A percentile compares a stretch with the other conserved stretches of the same genome.
These are phyloP conservation scores for Tyrophagus putrescentiae DNA, from an alignment of 1,140 invertebrate species.

Conservation along the genomic window DNA sequence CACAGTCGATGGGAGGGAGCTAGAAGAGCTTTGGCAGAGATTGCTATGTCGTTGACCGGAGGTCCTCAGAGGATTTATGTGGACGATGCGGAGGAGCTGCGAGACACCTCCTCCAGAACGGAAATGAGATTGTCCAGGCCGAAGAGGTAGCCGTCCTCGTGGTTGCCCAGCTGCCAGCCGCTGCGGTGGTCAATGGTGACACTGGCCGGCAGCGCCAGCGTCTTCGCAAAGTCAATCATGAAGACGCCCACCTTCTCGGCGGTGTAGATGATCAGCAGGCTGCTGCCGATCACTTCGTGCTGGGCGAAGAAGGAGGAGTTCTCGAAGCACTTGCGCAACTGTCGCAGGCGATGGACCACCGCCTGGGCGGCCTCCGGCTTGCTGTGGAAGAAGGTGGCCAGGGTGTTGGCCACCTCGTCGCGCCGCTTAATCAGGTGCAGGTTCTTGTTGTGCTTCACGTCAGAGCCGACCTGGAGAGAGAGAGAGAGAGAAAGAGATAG, in stretches of 20 bases:
- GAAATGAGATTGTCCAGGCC: constrained; percentile 80
- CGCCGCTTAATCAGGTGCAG: constrained; percentile 52
- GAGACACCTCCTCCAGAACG: constrained; percentile 14
- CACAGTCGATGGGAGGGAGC: background rate
- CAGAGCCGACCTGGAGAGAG: constrained; percentile 29
- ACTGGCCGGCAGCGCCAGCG: constrained; percentile 53
- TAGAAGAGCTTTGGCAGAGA: background rate
- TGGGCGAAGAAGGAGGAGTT: constrained; percentile 67
- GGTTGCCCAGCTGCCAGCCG: constrained; percentile 71
- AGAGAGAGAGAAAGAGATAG: background rate
- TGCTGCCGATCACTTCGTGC: constrained; percentile 88
- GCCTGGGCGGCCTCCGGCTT: constrained; percentile 48
- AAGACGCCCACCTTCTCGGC: constrained; percentile 67
- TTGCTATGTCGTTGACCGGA: background rate
- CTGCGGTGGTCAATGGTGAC: constrained; percentile 54
- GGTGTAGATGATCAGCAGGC: constrained; percentile 84
- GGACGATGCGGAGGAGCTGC: background rate
- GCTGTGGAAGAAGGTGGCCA: constrained; percentile 56
- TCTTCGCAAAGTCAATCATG: constrained; percentile 94
- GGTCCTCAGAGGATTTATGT: background rate
- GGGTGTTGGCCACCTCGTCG: constrained; percentile 57
- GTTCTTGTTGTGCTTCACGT: constrained; percentile 36
- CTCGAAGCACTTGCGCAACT: constrained; percentile 62
- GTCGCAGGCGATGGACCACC: constrained; percentile 54
- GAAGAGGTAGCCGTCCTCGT: constrained; percentile 90